Evolutionary conservation across 2,113 vertebrate species (phyloP), one percentile per base, ranked within the genome.

Genomic region (Mixornis gularis): DNA sequence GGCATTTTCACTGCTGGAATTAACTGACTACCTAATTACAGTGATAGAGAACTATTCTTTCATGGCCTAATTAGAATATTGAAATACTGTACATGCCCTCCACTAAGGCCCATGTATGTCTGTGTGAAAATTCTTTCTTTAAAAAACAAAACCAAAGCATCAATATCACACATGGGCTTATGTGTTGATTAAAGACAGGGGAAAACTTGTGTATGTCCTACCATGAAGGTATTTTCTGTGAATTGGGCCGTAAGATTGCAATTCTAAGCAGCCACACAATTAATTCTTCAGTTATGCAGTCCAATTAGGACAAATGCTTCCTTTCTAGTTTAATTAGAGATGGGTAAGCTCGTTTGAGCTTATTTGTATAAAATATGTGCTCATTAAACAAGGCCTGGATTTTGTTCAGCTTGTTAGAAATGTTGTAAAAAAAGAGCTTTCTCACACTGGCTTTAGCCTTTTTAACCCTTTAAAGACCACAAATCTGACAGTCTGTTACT

Each of bases 341-440:
- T 96, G 97, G 96, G 96, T 96, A 97, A 74, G 83, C 73, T 94
- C 94, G 56, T 96, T 95, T 96, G 94, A 97, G 95, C 94, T 97
- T 97, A 97, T 98, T 98, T 98, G 97, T 97, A 94, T 97, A 97
- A 98, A 98, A 97, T 98, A 98, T 92, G 93, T 97, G 97, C 97
- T 98, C 97, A 97, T 98, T 98, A 98, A 97, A 97, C 79, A 89
- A 94, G 94, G 91, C 88, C 96, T 98, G 97, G 97, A 97, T 96
- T 92, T 87, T 89, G 78, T 97, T 98, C 97, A 96, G 97, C 97
- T 97, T 97, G 96, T 97, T 97, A 97, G 96, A 96, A 96, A 95
- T 85, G 95, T 94, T 92, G 81, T 84, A 89, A 69, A 96, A 95
- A 95, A 90, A 87, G 52, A 85, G 62, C 46, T 94, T 95, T 98